Percentiles rank a stretch among this genome's conserved stretches.
phyloP scores from a whole-genome alignment of 2,113 vertebrate genomes.

The Haliaeetus leucogaster region DNA sequence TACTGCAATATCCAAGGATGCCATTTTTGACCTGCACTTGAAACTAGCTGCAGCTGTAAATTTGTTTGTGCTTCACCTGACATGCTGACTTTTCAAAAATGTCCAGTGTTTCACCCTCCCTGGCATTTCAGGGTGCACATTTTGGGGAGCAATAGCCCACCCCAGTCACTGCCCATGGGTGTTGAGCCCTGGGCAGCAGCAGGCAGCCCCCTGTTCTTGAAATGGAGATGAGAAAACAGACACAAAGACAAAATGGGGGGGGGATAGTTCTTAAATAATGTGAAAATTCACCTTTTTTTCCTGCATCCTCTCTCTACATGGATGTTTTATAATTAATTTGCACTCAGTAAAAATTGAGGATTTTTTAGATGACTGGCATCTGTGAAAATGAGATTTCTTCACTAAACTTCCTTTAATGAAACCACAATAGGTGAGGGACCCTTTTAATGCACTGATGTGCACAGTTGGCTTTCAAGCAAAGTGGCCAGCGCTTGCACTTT shows the following conservation, averaged over 20 bases:
- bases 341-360: neutral
- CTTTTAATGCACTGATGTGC: neutral
- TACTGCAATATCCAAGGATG: rapidly evolving
- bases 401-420: slow-evolving; percentile 42
- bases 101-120: neutral
- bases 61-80: neutral
- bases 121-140: neutral
- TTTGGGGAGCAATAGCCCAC: neutral
- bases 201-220: neutral
- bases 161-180: rapidly evolving
- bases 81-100: rapidly evolving
- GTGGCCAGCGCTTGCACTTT: neutral
- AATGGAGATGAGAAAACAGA: neutral
- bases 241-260: neutral
- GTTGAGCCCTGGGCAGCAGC: neutral
- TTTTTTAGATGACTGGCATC: slow-evolving; percentile 37
- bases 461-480: neutral
- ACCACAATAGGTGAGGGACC: neutral
- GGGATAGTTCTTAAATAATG: neutral
- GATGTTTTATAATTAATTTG: slow-evolving; percentile 33
- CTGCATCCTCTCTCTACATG: neutral
- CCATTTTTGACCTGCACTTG: rapidly evolving
- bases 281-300: neutral
- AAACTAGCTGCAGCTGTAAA: neutral
- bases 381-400: slow-evolving; percentile 56